phyloP scores from a whole-genome alignment of 30 jellyfish, hydroid and myxozoan genomes.

The Hydra vulgaris region DNA sequence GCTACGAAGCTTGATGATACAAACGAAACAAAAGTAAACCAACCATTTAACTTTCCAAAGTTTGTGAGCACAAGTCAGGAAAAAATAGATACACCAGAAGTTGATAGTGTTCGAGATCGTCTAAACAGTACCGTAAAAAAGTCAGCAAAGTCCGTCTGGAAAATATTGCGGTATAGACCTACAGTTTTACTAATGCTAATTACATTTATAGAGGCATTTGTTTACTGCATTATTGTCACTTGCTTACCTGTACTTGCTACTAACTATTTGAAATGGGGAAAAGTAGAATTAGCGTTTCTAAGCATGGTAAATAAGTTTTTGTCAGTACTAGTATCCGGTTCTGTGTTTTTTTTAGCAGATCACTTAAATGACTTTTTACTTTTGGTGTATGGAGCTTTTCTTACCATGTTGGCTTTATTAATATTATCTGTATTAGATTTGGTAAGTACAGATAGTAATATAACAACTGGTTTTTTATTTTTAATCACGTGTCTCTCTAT shows the following conservation, averaged over 20 bases:
- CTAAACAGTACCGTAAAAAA: neutral
- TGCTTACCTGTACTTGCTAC: conserved; percentile 27
- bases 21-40: neutral
- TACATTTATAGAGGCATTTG: conserved; percentile 26
- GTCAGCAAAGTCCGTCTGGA: conserved; percentile 15
- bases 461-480: conserved; percentile 4
- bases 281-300: conserved; percentile 22
- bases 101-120: neutral
- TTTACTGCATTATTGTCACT: conserved; percentile 22
- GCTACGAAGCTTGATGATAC: neutral
- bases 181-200: conserved; percentile 18
- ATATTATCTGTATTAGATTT: conserved; percentile 9
- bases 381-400: conserved; percentile 8
- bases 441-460: neutral
- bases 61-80: neutral
- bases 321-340: conserved; percentile 25
- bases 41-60: conserved; percentile 7
- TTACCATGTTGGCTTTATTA: conserved; percentile 10
- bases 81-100: neutral
- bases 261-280: conserved; percentile 20
- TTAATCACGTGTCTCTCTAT: conserved; percentile 19
- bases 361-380: conserved; percentile 13
- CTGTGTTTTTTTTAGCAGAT: conserved; percentile 27
- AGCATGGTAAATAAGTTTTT: conserved; percentile 28
- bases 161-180: conserved; percentile 23